A percentile compares a stretch with the other conserved stretches of the same genome.
These are phyloP conservation scores for Julus scanicus DNA, from an alignment of 2,888 invertebrate species.

Conservation along the genomic window DNA sequence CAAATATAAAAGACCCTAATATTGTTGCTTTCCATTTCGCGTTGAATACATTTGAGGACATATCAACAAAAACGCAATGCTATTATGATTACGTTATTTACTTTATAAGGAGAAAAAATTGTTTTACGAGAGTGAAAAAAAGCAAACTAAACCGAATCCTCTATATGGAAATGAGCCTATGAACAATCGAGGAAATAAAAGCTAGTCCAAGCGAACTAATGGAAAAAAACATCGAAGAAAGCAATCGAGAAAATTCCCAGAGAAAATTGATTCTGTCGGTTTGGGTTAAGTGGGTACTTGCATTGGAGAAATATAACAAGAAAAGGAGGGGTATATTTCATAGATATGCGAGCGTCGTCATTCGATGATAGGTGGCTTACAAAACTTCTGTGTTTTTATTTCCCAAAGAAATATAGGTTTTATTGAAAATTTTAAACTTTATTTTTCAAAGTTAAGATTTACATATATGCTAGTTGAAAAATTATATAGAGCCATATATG, in stretches of 20 bases:
- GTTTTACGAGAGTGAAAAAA: not conserved
- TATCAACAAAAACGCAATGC: conserved; percentile 26
- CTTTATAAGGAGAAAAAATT: conserved; percentile 41
- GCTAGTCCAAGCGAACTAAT: conserved; percentile 30
- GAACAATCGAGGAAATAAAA: not conserved
- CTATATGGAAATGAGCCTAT: conserved; percentile 15
- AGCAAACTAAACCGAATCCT: not conserved
- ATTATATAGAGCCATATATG: too few relatives aligned
- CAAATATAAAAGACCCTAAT: not conserved
- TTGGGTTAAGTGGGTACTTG: conserved; percentile 38
- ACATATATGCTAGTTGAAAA: too few relatives aligned
- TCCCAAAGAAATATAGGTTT: too few relatives aligned
- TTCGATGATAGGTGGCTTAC: not conserved
- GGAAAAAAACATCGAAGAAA: not conserved
- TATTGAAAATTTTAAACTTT: too few relatives aligned
- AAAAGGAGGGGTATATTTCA: not conserved
- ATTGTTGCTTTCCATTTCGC: not conserved
- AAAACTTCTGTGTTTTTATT: too few relatives aligned
- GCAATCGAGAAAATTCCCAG: not conserved
- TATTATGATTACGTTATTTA: conserved; percentile 35
- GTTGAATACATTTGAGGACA: not conserved
- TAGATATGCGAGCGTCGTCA: not conserved
- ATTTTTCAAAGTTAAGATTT: too few relatives aligned
- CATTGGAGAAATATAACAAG: not conserved
- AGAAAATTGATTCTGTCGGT: conserved; percentile 36